Percentiles rank a stretch among this genome's conserved stretches.
These are phyloP conservation scores for Choristoneura fumiferana DNA, from an alignment of 1,140 invertebrate species.

Conservation along the genomic window DNA sequence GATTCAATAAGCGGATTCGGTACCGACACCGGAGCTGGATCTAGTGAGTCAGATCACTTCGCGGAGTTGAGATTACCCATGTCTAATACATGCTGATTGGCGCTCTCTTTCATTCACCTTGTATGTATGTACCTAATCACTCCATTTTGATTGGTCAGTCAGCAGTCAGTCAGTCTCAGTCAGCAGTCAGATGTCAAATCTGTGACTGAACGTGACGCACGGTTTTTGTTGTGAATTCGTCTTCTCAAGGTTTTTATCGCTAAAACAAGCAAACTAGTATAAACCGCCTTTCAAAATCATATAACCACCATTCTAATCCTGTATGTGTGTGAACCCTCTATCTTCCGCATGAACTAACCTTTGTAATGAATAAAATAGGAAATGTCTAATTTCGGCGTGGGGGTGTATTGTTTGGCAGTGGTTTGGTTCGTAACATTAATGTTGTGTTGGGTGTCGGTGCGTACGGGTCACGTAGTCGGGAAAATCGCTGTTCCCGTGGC, in stretches of 20 bases:
- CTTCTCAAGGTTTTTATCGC: conserved; percentile 31
- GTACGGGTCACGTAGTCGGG: conserved; percentile 64
- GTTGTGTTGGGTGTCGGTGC: conserved; percentile 63
- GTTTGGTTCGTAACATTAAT: conserved; percentile 61
- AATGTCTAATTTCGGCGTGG: conserved; percentile 61
- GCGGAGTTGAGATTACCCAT: too few species aligned
- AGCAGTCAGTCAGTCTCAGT: background rate
- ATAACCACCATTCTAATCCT: conserved; percentile 24
- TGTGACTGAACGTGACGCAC: conserved; percentile 13
- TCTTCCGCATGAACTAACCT: conserved; percentile 26
- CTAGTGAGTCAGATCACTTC: too few species aligned
- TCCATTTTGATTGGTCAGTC: too few species aligned
- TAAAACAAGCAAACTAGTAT: conserved; percentile 24
- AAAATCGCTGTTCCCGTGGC: conserved; percentile 53
- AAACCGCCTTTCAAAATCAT: conserved; percentile 23
- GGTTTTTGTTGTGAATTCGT: conserved; percentile 17
- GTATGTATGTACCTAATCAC: too few species aligned
- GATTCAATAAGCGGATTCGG: too few species aligned
- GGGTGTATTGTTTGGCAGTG: conserved; percentile 62
- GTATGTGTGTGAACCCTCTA: conserved; percentile 27
- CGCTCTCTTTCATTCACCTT: too few species aligned
- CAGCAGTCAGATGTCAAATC: background rate
- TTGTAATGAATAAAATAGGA: conserved; percentile 13
- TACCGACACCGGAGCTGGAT: too few species aligned
- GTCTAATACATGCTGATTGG: too few species aligned